Conservation (phyloP, 1,140 invertebrate genomes). For the Diabrotica undecimpunctata region DNA sequence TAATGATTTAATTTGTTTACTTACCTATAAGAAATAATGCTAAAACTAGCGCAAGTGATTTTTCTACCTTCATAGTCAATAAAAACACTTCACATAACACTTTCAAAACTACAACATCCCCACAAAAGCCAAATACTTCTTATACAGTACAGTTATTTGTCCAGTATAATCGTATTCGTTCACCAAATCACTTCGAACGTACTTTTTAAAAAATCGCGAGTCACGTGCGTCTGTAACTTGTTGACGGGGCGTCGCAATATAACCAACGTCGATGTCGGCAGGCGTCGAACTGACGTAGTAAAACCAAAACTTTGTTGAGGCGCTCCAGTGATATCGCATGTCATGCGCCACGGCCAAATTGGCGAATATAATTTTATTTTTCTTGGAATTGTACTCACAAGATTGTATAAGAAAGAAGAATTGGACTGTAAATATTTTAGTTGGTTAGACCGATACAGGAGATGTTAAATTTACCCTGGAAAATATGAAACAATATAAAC, state of each 20-base stretch:
- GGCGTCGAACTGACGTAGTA: constrained; percentile 4
- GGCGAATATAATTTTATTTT: too few species aligned
- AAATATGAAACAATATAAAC: too few species aligned
- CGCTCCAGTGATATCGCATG: constrained; percentile 11
- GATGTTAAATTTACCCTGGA: too few species aligned
- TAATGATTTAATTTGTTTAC: too few species aligned
- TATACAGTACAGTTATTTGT: too few species aligned
- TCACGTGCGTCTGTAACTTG: not conserved
- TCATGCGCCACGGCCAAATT: not conserved
- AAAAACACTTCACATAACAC: not conserved
- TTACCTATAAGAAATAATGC: too few species aligned
- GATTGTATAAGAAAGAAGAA: too few species aligned
- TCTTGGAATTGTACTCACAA: too few species aligned
- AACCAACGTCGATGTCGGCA: not conserved
- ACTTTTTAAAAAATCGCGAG: not conserved
- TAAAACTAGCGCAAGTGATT: not conserved
- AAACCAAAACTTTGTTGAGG: constrained; percentile 14
- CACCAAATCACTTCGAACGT: not conserved
- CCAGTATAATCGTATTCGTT: too few species aligned
- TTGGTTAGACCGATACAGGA: too few species aligned
- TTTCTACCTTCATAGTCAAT: not conserved
- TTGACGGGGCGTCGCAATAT: not conserved
- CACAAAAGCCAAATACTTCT: too few species aligned
- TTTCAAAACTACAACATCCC: not conserved
- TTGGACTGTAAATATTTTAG: too few species aligned